Percentiles rank a stretch among this genome's conserved stretches.
Evolutionary conservation across 2,888 invertebrate species (phyloP).

Genomic region (Microplitis deprimator): DNA sequence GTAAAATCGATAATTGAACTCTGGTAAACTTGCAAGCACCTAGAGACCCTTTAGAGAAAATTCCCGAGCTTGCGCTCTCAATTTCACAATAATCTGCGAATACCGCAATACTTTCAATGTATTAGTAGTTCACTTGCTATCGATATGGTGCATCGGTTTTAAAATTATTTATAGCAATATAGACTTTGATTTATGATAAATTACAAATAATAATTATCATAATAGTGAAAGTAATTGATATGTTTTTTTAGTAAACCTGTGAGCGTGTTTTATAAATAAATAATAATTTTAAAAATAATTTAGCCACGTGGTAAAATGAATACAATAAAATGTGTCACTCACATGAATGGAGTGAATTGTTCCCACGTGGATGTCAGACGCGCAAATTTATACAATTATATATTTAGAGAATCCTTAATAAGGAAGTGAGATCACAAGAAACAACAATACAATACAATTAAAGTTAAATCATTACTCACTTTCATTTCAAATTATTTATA

Average conservation of each 20-base stretch:
- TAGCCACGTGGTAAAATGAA: neutral
- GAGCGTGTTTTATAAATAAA: neutral
- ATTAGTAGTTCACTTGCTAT: neutral
- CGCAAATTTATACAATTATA: neutral
- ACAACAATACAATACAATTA: neutral
- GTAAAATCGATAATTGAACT: neutral
- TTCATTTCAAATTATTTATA: neutral
- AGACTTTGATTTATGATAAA: neutral
- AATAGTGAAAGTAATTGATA: neutral
- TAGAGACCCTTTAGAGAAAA: neutral
- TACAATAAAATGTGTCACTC: neutral
- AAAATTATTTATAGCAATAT: neutral
- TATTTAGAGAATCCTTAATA: neutral
- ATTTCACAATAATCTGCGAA: neutral
- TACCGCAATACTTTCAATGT: neutral
- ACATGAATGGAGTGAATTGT: neutral
- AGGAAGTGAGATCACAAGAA: constrained; percentile 8
- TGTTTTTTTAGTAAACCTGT: no score
- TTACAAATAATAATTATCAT: neutral
- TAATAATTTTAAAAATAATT: neutral
- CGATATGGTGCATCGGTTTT: neutral
- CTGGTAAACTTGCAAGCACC: neutral
- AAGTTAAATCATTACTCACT: neutral
- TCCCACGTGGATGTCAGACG: constrained; percentile 5
- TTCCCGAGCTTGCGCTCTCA: neutral